Evolutionary conservation across 2,888 invertebrate genomes (phyloP), one percentile per base, ranked within the genome.

Genomic region (Xanthorhoe spadicearia): DNA sequence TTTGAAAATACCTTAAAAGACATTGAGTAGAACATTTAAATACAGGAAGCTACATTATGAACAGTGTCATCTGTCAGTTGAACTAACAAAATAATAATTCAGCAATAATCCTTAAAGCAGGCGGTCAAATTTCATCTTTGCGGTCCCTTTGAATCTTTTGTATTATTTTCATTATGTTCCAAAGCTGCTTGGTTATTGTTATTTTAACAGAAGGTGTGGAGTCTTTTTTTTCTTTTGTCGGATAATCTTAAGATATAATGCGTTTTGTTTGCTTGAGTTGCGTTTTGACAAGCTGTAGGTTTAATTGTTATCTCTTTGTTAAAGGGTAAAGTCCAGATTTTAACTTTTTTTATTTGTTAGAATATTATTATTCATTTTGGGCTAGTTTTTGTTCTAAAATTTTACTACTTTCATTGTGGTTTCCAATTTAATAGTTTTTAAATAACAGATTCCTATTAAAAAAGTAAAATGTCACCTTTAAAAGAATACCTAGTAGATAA

Each of bases 151-250:
- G 77, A 75, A 69, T 72, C 70, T 63, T 77, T 80, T 80, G 79
- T 83, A 81, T 81, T 84, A 83, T 88, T 86, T 85, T 82, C 80
- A 82, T 59, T 61, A 59, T 64, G 46, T 62, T 61, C 50, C 15
- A 61, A 53, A 61, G 63, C 60, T 49, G 82, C 86, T 78, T 75
- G 84, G 83, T 87, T 87, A 88, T 90, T 90, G 87, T 90, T 89
- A 87, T 88, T 88, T 84, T 84, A 81, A 82, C 80, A 83, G 51
- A 32, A 53, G 87, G 86, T 86, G 85, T 84, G 83, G 80, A 79
- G 85, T 84, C n/a, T 43, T 55, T 17, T 49, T n/a, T 58, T 49
- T n/a, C 23, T 87, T 84, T 86, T 85, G 85, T 86, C 84, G 80
- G 38, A 63, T 62, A 19, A 46, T 56, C 51, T 52, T 52, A 32